Percentiles rank a stretch among this genome's conserved stretches.
These are phyloP conservation scores for Eleutherodactylus coqui DNA, from an alignment of 2,797 vertebrate genomes.

Conservation along the genomic window DNA sequence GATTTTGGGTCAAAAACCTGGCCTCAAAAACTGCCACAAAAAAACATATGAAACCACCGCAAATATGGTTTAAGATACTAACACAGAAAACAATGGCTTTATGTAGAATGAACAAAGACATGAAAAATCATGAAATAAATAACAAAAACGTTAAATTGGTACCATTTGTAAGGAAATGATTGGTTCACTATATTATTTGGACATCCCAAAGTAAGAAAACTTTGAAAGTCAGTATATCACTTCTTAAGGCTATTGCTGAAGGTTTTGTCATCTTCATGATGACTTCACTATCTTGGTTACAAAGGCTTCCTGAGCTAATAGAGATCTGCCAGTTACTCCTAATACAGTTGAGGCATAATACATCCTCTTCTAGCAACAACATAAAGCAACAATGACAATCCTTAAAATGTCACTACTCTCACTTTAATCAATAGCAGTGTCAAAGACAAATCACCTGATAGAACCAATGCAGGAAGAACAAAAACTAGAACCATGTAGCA, in stretches of 20 bases:
- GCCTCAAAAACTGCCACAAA: too few species aligned
- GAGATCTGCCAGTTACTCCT: background rate
- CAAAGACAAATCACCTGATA: slow-evolving; percentile 7
- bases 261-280: background rate
- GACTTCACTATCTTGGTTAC: background rate
- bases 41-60: too few species aligned
- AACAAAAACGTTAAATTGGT: background rate
- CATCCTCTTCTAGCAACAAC: background rate
- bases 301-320: background rate
- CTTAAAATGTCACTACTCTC: slow-evolving; percentile 25
- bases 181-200: background rate
- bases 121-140: background rate
- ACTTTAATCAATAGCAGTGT: slow-evolving; percentile 2
- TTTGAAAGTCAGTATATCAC: background rate
- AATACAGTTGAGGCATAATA: background rate
- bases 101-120: too few species aligned
- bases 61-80: too few species aligned
- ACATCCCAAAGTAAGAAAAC: background rate
- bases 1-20: too few species aligned
- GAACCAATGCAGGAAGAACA: background rate
- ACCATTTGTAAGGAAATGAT: background rate
- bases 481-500: background rate
- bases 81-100: too few species aligned
- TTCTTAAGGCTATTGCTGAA: too few species aligned
- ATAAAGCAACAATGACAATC: slow-evolving; percentile 9